Evolutionary conservation across 2,113 vertebrate genomes (phyloP).

Genomic region (Calidris pygmaea): DNA sequence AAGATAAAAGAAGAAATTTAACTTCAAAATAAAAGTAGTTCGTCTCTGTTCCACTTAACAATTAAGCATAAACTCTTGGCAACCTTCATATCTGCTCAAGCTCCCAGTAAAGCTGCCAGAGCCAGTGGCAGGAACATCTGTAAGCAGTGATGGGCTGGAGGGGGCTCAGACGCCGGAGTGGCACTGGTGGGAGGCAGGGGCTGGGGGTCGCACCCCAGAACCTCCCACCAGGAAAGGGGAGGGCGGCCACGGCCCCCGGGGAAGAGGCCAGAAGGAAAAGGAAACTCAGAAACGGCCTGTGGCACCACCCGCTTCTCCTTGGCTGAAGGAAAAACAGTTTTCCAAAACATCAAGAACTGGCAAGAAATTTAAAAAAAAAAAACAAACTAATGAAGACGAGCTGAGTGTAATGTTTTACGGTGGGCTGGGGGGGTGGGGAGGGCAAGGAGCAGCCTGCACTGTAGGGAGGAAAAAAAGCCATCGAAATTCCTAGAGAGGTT

Average conservation of each 20-base stretch:
- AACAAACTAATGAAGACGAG: background rate
- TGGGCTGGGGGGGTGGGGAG: background rate
- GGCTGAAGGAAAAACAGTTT: background rate
- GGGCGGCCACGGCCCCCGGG: background rate
- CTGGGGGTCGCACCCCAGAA: background rate
- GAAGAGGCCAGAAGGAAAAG: conserved; percentile 12
- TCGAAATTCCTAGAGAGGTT: background rate
- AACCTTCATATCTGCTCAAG: conserved; percentile 16
- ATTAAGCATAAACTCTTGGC: conserved; percentile 46
- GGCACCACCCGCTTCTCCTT: background rate
- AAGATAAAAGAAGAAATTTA: background rate
- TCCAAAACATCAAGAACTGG: background rate
- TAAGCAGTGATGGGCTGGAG: conserved; percentile 22
- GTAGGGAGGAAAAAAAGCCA: background rate
- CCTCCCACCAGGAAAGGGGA: background rate
- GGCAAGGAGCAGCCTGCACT: background rate
- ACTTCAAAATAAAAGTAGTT: conserved; percentile 55
- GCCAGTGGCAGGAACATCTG: conserved; percentile 27
- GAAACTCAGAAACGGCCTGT: background rate
- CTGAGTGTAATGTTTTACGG: background rate
- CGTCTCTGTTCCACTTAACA: conserved; percentile 28
- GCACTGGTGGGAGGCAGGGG: background rate
- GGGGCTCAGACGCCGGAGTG: background rate
- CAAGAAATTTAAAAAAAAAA: background rate
- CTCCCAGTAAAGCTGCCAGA: conserved; percentile 30